Percentiles rank a stretch among this genome's conserved stretches.
Evolutionary conservation across 2,113 vertebrate species (phyloP).

Genomic region (Ptychochromis oligacanthus): DNA sequence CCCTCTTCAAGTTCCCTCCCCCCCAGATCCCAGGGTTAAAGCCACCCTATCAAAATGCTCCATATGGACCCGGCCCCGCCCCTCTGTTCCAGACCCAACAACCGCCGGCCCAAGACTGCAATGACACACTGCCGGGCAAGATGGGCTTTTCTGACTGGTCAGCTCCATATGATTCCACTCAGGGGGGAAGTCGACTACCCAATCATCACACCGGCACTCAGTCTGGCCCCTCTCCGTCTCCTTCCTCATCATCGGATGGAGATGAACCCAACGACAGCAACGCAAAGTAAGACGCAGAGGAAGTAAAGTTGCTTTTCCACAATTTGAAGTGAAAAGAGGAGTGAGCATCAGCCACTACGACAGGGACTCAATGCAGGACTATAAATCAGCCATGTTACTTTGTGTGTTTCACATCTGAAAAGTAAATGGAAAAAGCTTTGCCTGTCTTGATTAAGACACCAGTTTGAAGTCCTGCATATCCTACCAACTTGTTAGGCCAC

Average conservation of each 20-base stretch:
- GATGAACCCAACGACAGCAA: slow-evolving; percentile 87
- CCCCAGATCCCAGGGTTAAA: slow-evolving; percentile 83
- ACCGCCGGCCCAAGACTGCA: slow-evolving; percentile 83
- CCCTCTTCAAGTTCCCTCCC: slow-evolving; percentile 67
- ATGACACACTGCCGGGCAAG: slow-evolving; percentile 81
- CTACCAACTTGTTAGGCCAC: background rate
- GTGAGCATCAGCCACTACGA: no score
- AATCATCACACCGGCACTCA: slow-evolving; percentile 83
- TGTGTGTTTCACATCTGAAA: background rate
- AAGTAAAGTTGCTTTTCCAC: background rate
- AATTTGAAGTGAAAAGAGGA: background rate
- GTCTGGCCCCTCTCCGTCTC: slow-evolving; percentile 85
- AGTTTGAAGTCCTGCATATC: background rate
- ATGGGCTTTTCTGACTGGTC: slow-evolving; percentile 87
- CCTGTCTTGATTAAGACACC: background rate
- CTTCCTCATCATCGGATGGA: slow-evolving; percentile 88
- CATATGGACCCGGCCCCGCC: slow-evolving; percentile 82
- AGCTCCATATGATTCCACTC: slow-evolving; percentile 84
- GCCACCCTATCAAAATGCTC: slow-evolving; percentile 84
- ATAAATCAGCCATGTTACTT: background rate
- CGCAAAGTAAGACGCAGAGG: slow-evolving; percentile 81
- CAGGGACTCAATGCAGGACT: fast-evolving
- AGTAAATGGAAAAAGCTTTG: background rate
- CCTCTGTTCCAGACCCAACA: slow-evolving; percentile 83
- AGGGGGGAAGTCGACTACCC: slow-evolving; percentile 81